Evolutionary conservation across 2,888 invertebrate species (phyloP).

Genomic region (Chelonus formosanus): DNA sequence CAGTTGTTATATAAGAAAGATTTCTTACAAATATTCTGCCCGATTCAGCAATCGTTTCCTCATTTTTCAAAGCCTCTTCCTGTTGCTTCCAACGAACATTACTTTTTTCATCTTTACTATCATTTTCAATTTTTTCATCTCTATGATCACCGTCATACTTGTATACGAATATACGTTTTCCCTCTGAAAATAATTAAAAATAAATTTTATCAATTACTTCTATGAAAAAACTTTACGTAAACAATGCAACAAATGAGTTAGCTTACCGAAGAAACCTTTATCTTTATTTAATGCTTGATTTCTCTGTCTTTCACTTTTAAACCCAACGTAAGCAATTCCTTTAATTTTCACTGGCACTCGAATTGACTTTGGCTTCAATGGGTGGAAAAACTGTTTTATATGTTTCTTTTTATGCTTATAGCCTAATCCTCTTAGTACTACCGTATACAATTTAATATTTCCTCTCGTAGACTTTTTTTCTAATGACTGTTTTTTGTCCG

Average conservation of each 20-base stretch:
- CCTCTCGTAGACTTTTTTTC: conserved; percentile 34
- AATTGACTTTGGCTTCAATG: conserved; percentile 80
- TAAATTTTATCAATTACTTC: conserved; percentile 18
- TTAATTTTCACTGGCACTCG: conserved; percentile 79
- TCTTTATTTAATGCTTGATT: conserved; percentile 84
- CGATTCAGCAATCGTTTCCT: conserved; percentile 86
- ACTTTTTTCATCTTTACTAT: conserved; percentile 50
- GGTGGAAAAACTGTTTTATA: conserved; percentile 85
- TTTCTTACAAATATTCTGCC: conserved; percentile 94
- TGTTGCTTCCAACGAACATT: conserved; percentile 71
- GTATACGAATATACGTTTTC: conserved; percentile 71
- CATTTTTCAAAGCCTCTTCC: conserved; percentile 72
- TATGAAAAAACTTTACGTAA: not conserved
- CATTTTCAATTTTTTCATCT: conserved; percentile 52
- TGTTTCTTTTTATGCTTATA: conserved; percentile 84
- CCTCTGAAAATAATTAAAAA: conserved; percentile 62
- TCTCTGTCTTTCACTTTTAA: conserved; percentile 81
- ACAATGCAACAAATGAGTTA: too few relatives aligned
- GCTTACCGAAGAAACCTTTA: conserved; percentile 82
- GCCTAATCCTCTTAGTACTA: conserved; percentile 82
- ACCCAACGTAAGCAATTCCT: conserved; percentile 92
- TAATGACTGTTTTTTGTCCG: conserved; percentile 49
- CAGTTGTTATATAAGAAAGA: conserved; percentile 84
- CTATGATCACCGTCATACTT: conserved; percentile 66
- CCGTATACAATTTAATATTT: conserved; percentile 67